These are phyloP conservation scores for Rhineura floridana DNA, from an alignment of 2,113 vertebrate species.

Conservation along the genomic window DNA sequence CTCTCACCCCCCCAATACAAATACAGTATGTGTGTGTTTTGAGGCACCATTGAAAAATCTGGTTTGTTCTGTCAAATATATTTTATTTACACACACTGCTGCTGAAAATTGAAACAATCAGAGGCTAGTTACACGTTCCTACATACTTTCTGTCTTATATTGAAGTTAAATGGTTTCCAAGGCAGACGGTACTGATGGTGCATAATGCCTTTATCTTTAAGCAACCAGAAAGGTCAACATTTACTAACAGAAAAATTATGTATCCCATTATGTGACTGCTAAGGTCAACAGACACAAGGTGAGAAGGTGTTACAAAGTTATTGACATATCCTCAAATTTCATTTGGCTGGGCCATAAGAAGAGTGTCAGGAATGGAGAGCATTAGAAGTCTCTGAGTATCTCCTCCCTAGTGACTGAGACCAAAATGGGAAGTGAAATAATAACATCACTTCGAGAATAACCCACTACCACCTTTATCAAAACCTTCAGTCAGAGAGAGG, in stretches of 20 bases:
- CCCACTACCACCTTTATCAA: conserved; percentile 9
- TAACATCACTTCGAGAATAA: not conserved
- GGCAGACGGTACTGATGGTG: conserved; percentile 15
- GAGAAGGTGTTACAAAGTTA: not conserved
- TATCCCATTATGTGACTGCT: not conserved
- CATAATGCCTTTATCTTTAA: conserved; percentile 43
- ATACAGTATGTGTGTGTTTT: conserved; percentile 6
- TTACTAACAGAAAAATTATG: conserved; percentile 30
- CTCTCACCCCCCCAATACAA: not conserved
- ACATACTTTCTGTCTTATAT: conserved; percentile 25
- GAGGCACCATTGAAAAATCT: not conserved
- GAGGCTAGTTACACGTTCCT: conserved; percentile 23
- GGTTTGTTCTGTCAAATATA: conserved; percentile 30
- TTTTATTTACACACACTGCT: conserved; percentile 5
- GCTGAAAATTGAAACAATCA: conserved; percentile 2
- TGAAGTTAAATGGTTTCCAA: conserved; percentile 12
- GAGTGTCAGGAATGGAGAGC: not conserved
- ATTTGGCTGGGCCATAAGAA: not conserved
- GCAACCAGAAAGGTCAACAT: not conserved
- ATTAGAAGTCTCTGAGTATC: not conserved
- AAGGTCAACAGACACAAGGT: not conserved
- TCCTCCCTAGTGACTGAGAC: not conserved
- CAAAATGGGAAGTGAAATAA: conserved; percentile 7
- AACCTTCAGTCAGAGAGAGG: conserved; percentile 53
- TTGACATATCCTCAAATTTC: not conserved